These are phyloP conservation scores for Struthidea cinerea DNA, from an alignment of 2,113 vertebrate species.

Conservation along the genomic window DNA sequence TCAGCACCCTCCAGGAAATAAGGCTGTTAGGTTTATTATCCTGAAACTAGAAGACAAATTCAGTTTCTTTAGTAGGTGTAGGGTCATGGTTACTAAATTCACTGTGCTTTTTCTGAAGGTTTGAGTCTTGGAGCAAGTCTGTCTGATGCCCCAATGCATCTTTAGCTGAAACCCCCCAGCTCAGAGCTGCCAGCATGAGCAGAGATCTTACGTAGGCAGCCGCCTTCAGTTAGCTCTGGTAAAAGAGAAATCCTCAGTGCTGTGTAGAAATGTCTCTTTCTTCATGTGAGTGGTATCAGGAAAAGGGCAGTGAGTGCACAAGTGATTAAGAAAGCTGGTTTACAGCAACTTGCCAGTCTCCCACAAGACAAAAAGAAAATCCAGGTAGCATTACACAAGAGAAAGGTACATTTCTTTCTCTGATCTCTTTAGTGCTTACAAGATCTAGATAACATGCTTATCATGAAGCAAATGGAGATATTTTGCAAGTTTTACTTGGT, in stretches of 20 bases:
- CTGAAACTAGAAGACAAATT: not conserved
- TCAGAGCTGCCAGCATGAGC: not conserved
- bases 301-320: not conserved
- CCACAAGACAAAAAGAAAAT: slow-evolving; percentile 42
- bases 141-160: not conserved
- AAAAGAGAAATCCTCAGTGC: not conserved
- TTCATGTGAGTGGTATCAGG: not conserved
- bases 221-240: not conserved
- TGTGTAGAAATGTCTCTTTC: not conserved
- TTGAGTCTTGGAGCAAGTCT: not conserved
- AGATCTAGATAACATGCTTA: slow-evolving; percentile 54
- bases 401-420: slow-evolving; percentile 65
- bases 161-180: not conserved
- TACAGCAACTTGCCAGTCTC: not conserved
- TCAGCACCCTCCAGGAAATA: slow-evolving; percentile 24
- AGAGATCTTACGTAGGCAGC: not conserved
- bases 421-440: slow-evolving; percentile 46
- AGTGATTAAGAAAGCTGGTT: not conserved
- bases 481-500: slow-evolving; percentile 62
- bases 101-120: not conserved
- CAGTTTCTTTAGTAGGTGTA: not conserved
- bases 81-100: not conserved
- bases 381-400: slow-evolving; percentile 54
- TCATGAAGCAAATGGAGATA: slow-evolving; percentile 18
- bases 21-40: slow-evolving; percentile 16